A percentile compares a stretch with the other conserved stretches of the same genome.
phyloP scores from a whole-genome alignment of 2,797 vertebrate species.

The Chelidonichthys spinosus region DNA sequence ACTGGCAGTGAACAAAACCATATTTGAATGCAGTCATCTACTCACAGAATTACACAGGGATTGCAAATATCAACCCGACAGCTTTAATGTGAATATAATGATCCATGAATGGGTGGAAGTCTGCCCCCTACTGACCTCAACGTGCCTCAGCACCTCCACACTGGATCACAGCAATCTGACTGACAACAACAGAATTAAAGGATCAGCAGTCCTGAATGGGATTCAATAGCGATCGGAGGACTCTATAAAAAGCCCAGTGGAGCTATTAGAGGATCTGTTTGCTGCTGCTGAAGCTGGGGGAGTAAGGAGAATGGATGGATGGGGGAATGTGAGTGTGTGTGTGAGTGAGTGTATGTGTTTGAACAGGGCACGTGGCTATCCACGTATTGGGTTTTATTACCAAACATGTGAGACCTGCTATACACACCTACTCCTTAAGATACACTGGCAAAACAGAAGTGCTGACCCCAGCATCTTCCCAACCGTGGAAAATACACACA shows the following conservation, averaged over 20 bases:
- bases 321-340: neutral
- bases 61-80: neutral
- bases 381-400: slow-evolving; percentile 25
- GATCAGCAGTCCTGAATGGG: slow-evolving; percentile 30
- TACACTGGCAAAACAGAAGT: neutral
- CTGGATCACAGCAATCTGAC: slow-evolving; percentile 3
- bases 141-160: neutral
- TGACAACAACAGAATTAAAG: slow-evolving; percentile 20
- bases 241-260: slow-evolving; percentile 24
- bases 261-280: slow-evolving; percentile 28
- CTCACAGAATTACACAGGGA: neutral
- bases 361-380: slow-evolving; percentile 11
- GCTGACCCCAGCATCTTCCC: neutral
- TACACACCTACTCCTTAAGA: neutral
- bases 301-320: slow-evolving; percentile 1
- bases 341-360: neutral
- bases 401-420: slow-evolving; percentile 11
- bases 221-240: slow-evolving; percentile 48
- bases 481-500: neutral
- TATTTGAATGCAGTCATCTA: neutral
- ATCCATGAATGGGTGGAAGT: slow-evolving; percentile 7
- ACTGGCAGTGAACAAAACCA: neutral
- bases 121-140: slow-evolving; percentile 22
- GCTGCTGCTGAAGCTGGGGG: slow-evolving; percentile 6
- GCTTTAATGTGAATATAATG: slow-evolving; percentile 12